Conservation (phyloP, 2,113 vertebrate species). For the Dicerorhinus sumatrensis region DNA sequence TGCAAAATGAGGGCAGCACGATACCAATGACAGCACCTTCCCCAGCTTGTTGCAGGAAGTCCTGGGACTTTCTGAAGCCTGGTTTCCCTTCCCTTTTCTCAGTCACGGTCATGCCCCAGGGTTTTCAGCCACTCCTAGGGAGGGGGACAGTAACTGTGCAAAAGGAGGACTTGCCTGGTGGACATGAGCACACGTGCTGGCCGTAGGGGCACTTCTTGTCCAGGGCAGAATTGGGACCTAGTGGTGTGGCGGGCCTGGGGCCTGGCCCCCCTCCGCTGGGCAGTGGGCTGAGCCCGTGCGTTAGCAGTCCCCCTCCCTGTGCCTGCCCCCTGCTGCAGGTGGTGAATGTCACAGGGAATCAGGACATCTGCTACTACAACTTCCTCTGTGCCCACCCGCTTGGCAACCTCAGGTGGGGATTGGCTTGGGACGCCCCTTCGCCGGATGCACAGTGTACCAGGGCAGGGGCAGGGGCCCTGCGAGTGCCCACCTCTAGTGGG, state of each 20-base stretch:
- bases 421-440: background rate
- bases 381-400: constrained; percentile 97
- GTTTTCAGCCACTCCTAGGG: background rate
- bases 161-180: background rate
- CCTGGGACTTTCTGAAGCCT: background rate
- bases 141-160: no score
- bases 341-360: constrained; percentile 97
- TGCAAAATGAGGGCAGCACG: background rate
- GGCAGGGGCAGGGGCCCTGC: background rate
- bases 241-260: background rate
- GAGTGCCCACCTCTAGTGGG: accelerated
- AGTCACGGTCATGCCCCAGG: background rate
- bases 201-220: background rate
- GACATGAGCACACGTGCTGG: accelerated
- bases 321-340: constrained; percentile 86
- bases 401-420: constrained; percentile 93
- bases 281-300: background rate
- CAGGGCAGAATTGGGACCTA: accelerated
- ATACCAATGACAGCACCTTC: background rate
- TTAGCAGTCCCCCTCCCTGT: no score
- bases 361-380: constrained; percentile 99
- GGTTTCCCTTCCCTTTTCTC: constrained; percentile 57
- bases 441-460: accelerated
- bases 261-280: background rate
- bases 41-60: background rate